Conservation (phyloP, 1,140 invertebrate genomes). For the Pentalonia nigronervosa region DNA sequence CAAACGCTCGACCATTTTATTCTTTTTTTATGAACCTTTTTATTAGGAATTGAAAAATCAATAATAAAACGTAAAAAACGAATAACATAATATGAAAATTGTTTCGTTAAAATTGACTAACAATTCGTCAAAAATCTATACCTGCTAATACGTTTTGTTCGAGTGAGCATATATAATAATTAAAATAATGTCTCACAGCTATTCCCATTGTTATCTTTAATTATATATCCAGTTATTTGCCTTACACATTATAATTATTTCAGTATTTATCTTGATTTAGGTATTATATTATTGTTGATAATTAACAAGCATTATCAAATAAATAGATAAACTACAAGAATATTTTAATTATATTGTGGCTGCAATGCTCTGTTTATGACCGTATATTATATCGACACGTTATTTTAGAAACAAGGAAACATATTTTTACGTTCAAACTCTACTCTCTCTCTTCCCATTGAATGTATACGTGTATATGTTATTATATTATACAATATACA, state of each 20-base stretch:
- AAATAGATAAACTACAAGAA: neutral
- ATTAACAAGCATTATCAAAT: neutral
- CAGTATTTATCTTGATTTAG: neutral
- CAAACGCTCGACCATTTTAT: neutral
- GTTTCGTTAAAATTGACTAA: neutral
- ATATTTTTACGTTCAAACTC: neutral
- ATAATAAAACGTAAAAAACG: neutral
- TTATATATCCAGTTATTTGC: neutral
- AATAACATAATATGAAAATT: neutral
- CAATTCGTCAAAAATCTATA: neutral
- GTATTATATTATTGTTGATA: neutral
- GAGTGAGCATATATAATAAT: neutral
- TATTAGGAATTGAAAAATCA: neutral
- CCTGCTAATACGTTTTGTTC: no score
- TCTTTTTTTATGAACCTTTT: neutral
- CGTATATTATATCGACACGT: neutral
- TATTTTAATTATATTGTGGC: neutral
- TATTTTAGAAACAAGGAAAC: neutral
- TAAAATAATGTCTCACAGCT: neutral
- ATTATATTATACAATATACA: neutral
- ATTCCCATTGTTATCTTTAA: neutral
- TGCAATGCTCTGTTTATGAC: neutral
- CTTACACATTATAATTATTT: neutral
- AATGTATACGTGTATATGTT: neutral
- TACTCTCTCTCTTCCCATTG: neutral